These are phyloP conservation scores for Montipora sp. DNA, from an alignment of 64 coral and sea anemone species.

Conservation along the genomic window DNA sequence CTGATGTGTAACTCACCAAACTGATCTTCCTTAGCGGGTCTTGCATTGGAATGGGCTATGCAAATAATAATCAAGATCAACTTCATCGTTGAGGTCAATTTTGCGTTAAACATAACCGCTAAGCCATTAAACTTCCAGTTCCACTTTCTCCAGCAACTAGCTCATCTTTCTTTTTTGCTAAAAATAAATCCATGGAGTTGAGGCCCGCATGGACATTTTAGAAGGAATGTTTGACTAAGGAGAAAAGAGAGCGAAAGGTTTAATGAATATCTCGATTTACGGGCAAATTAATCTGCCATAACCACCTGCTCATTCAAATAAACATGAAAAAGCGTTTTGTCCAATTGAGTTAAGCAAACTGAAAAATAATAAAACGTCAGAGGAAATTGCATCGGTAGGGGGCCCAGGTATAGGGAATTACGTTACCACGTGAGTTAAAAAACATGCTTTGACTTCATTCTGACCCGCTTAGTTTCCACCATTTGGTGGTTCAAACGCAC, in stretches of 20 bases:
- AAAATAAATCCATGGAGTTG: not conserved
- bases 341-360: not conserved
- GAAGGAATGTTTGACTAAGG: not conserved
- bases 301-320: not conserved
- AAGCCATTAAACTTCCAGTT: not conserved
- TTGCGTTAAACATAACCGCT: not conserved
- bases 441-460: too few relatives aligned
- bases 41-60: not conserved
- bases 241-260: not conserved
- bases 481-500: too few relatives aligned
- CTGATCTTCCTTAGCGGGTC: not conserved
- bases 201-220: not conserved
- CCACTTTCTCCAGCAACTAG: not conserved
- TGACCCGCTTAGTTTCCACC: too few relatives aligned
- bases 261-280: not conserved
- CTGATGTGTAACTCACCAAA: slow-evolving; percentile 1
- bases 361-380: not conserved
- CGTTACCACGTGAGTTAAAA: too few relatives aligned
- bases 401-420: not conserved
- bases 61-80: not conserved
- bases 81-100: not conserved
- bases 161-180: not conserved
- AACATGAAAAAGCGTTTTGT: not conserved
- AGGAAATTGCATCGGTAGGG: not conserved
- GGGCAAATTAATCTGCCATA: not conserved